Evolutionary conservation across 2,113 vertebrate species (phyloP).

Genomic region (Carassius carassius): DNA sequence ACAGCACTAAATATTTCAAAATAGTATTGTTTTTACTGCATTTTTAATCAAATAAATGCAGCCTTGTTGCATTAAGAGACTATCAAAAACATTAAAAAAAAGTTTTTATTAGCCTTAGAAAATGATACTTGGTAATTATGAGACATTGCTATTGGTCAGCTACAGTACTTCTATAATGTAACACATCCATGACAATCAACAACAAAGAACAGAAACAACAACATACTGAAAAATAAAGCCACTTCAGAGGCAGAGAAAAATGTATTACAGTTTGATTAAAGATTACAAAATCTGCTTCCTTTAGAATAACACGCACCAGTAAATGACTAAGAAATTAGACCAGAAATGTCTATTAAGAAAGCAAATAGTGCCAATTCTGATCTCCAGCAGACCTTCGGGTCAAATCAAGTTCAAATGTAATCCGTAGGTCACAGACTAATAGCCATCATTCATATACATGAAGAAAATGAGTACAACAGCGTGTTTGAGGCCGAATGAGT

Average conservation of each 20-base stretch:
- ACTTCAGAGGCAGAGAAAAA: neutral
- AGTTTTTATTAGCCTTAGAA: too few relatives aligned
- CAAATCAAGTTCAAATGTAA: constrained; percentile 31
- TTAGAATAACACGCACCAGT: neutral
- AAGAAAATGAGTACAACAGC: constrained; percentile 36
- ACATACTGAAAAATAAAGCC: neutral
- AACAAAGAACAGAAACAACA: neutral
- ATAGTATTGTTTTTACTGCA: too few relatives aligned
- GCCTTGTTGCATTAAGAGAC: too few relatives aligned
- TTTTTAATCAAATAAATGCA: too few relatives aligned
- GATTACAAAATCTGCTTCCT: neutral
- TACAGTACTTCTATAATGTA: neutral
- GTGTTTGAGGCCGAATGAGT: constrained; percentile 32
- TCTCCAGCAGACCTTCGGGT: neutral
- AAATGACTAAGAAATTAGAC: neutral
- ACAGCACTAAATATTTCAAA: too few relatives aligned
- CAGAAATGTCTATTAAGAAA: neutral
- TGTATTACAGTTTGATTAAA: neutral
- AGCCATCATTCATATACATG: neutral
- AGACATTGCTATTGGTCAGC: too few relatives aligned
- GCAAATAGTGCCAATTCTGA: constrained; percentile 4
- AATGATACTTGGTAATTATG: too few relatives aligned
- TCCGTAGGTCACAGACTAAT: constrained; percentile 7
- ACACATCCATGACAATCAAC: neutral
- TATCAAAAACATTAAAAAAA: too few relatives aligned